Evolutionary conservation across 2,888 invertebrate species (phyloP).

Genomic region (Teleogryllus oceanicus): DNA sequence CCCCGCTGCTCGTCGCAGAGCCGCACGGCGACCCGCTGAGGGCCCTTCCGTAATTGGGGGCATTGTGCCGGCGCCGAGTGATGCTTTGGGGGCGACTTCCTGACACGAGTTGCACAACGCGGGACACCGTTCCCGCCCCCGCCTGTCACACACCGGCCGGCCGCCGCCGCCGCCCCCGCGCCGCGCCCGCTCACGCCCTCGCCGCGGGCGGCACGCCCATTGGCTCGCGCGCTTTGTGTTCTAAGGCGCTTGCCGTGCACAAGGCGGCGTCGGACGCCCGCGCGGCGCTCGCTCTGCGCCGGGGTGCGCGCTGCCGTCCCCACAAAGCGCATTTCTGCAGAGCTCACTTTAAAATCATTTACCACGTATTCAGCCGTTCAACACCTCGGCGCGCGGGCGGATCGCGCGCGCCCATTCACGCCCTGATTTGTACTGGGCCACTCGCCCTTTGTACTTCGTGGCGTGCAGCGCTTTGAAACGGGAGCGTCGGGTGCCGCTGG

Average conservation of each 20-base stretch:
- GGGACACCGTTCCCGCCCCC: neutral
- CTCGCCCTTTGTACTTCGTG: neutral
- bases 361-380: neutral
- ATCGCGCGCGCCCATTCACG: neutral
- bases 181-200: neutral
- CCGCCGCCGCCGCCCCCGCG: neutral
- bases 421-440: neutral
- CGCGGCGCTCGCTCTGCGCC: neutral
- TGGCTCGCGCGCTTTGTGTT: no score
- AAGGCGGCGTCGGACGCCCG: neutral
- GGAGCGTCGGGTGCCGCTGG: neutral
- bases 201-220: neutral
- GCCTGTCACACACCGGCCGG: neutral
- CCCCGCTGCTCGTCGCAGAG: no score
- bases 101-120: neutral
- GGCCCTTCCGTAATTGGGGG: no score
- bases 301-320: neutral
- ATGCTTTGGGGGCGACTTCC: neutral
- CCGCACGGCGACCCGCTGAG: no score
- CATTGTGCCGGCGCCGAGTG: no score
- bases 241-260: no score
- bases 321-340: neutral
- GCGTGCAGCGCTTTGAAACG: neutral
- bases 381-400: neutral
- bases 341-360: conserved; percentile 18